A percentile compares a stretch with the other conserved stretches of the same genome.
These are phyloP conservation scores for Geophilus truncorum DNA, from an alignment of 2,888 invertebrate genomes.

Conservation along the genomic window DNA sequence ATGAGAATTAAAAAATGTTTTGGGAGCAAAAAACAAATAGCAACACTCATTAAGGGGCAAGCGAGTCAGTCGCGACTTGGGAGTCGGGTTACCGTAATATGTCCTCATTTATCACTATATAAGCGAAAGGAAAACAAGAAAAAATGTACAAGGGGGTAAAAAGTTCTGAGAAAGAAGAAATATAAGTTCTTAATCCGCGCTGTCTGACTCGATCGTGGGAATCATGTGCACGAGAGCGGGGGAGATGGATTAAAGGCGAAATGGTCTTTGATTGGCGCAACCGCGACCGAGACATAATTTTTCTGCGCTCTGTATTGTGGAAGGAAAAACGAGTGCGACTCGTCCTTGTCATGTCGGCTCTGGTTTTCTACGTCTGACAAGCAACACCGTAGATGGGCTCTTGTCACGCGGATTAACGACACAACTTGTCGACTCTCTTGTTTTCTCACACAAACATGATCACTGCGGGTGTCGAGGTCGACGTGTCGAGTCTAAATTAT, in stretches of 20 bases:
- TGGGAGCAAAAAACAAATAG: background rate
- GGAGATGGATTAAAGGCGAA: conserved; percentile 7
- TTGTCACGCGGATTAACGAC: conserved; percentile 27
- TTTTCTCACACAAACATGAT: conserved; percentile 25
- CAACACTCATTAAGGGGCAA: conserved; percentile 14
- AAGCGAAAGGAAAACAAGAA: conserved; percentile 27
- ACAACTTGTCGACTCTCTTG: conserved; percentile 27
- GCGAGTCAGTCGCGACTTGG: conserved; percentile 1
- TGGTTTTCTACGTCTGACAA: conserved; percentile 8
- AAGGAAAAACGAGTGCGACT: conserved; percentile 7
- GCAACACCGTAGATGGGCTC: conserved; percentile 16
- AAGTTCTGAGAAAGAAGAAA: conserved; percentile 22
- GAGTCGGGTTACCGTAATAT: conserved; percentile 22
- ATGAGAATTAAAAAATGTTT: background rate
- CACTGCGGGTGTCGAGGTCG: conserved; percentile 10
- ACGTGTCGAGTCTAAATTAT: conserved; percentile 18
- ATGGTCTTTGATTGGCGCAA: background rate
- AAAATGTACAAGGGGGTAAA: conserved; percentile 23
- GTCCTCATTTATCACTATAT: conserved; percentile 24
- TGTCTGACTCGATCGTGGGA: conserved; percentile 21
- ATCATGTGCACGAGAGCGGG: conserved; percentile 14
- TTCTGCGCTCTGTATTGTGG: background rate
- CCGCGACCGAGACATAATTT: conserved; percentile 23
- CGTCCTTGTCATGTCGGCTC: conserved; percentile 18
- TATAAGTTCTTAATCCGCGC: conserved; percentile 16